Conservation (phyloP, 2,113 vertebrate species). For the Bos javanicus region DNA sequence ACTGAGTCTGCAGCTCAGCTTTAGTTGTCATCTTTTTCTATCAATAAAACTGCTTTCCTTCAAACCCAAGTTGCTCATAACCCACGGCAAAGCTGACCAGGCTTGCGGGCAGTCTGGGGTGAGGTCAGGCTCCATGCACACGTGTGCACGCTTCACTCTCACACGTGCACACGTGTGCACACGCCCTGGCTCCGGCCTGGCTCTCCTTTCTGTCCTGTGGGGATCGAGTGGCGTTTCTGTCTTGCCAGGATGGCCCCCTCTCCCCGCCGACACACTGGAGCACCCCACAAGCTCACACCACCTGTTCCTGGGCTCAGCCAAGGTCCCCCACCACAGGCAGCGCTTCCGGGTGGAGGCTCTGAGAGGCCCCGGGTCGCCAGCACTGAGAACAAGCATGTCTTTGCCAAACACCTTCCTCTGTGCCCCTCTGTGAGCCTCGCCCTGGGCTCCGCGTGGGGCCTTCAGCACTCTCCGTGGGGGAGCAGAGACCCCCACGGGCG, state of each 20-base stretch:
- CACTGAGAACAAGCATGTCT: fast-evolving
- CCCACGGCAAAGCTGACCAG: neutral
- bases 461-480: neutral
- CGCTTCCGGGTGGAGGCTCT: neutral
- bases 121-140: neutral
- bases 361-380: neutral
- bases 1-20: neutral
- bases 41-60: neutral
- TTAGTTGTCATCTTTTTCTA: neutral
- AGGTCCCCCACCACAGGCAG: fast-evolving
- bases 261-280: fast-evolving
- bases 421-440: fast-evolving
- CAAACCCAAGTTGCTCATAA: neutral
- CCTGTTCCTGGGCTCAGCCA: fast-evolving
- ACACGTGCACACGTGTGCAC: fast-evolving
- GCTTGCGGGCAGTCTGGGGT: fast-evolving
- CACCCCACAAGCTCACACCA: fast-evolving
- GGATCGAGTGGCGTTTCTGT: fast-evolving
- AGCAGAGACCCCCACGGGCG: no score
- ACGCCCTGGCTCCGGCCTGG: neutral
- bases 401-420: neutral
- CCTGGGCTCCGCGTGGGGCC: fast-evolving
- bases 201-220: neutral
- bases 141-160: fast-evolving
- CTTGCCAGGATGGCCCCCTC: fast-evolving